These are phyloP conservation scores for Suricata suricatta DNA, from an alignment of 2,113 vertebrate genomes.

Conservation along the genomic window DNA sequence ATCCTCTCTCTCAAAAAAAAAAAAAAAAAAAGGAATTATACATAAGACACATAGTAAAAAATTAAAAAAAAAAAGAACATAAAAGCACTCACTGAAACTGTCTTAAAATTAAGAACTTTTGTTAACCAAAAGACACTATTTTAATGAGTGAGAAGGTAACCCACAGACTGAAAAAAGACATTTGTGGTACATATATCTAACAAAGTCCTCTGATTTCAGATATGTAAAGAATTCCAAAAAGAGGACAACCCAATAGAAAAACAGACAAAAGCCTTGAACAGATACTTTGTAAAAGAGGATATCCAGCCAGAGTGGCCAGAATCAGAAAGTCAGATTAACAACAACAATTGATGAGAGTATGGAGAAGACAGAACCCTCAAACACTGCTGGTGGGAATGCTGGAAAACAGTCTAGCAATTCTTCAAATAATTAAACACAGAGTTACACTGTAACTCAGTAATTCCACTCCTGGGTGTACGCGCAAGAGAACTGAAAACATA, in stretches of 20 bases:
- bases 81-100: neutral
- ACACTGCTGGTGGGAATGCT: neutral
- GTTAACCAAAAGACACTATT: neutral
- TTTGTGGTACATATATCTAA: neutral
- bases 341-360: neutral
- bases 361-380: neutral
- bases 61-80: neutral
- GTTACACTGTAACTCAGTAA: neutral
- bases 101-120: neutral
- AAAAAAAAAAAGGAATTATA: no score
- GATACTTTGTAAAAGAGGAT: neutral
- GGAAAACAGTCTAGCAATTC: neutral
- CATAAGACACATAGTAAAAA: no score
- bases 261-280: neutral
- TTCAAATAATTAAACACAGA: neutral
- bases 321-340: neutral
- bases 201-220: neutral
- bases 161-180: neutral
- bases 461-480: neutral
- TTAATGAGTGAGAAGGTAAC: neutral
- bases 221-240: neutral
- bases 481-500: neutral
- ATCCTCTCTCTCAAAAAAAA: no score
- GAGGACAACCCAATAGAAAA: neutral
- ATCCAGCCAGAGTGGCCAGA: neutral